These are phyloP conservation scores for Pelosia muscerda DNA, from an alignment of 2,888 invertebrate species.

Conservation along the genomic window DNA sequence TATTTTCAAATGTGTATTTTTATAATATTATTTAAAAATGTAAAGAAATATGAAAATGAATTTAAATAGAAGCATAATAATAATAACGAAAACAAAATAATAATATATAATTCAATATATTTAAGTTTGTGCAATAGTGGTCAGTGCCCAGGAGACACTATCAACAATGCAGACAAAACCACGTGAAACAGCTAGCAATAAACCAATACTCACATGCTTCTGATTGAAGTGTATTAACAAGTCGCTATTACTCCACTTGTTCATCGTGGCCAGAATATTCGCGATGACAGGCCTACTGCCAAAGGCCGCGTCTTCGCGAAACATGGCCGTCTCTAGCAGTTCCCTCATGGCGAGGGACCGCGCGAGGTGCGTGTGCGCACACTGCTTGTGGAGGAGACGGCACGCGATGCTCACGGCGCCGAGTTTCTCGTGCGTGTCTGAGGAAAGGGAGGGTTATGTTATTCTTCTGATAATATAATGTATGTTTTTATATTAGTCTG, in stretches of 20 bases:
- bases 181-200: neutral
- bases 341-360: conserved; percentile 91
- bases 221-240: conserved; percentile 90
- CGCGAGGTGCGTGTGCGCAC: conserved; percentile 89
- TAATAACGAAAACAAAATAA: too few relatives aligned
- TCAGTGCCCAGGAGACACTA: neutral
- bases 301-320: conserved; percentile 89
- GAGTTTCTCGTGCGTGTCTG: conserved; percentile 88
- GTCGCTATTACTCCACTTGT: conserved; percentile 66
- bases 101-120: too few relatives aligned
- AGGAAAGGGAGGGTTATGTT: conserved; percentile 28
- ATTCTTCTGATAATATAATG: neutral
- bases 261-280: conserved; percentile 72
- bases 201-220: conserved; percentile 87
- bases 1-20: too few relatives aligned
- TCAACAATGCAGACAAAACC: neutral
- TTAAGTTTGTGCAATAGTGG: too few relatives aligned
- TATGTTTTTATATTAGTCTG: too few relatives aligned
- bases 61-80: too few relatives aligned
- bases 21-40: too few relatives aligned
- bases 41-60: too few relatives aligned
- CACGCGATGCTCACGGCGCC: conserved; percentile 89
- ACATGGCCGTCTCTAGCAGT: conserved; percentile 91
- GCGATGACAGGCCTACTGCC: conserved; percentile 87
- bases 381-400: conserved; percentile 88